A percentile compares a stretch with the other conserved stretches of the same genome.
phyloP scores from a whole-genome alignment of 53 echinoderm and acorn worm genomes.

The Arbacia lixula region DNA sequence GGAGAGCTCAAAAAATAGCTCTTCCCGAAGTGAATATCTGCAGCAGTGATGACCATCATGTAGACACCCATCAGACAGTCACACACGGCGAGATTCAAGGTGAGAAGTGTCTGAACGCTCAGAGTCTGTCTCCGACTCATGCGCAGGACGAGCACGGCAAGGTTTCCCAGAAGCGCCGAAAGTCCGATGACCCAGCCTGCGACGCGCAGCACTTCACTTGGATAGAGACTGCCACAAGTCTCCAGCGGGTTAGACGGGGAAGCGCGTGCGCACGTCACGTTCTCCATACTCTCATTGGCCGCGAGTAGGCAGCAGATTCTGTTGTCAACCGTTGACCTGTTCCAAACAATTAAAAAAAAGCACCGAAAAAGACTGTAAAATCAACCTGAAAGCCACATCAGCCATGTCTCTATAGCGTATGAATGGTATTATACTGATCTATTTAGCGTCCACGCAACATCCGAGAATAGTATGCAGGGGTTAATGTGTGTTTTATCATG shows the following conservation, averaged over 20 bases:
- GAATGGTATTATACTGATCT: background rate
- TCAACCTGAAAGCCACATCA: background rate
- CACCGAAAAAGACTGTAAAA: background rate
- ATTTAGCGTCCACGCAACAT: background rate
- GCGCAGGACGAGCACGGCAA: slow-evolving; percentile 8
- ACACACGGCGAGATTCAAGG: background rate
- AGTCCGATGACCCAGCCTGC: slow-evolving; percentile 50
- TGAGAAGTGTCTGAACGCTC: slow-evolving; percentile 9
- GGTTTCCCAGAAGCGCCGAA: slow-evolving; percentile 42
- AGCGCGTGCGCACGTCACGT: slow-evolving; percentile 8
- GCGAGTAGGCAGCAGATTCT: slow-evolving; percentile 13
- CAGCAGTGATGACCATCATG: slow-evolving; percentile 42
- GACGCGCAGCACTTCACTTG: slow-evolving; percentile 8
- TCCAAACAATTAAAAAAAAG: background rate
- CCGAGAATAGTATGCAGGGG: too few species aligned
- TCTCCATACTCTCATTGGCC: background rate
- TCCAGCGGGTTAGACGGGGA: slow-evolving; percentile 5
- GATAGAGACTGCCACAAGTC: slow-evolving; percentile 32
- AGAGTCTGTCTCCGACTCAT: background rate
- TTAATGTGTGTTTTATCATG: too few species aligned
- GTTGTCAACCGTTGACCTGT: slow-evolving; percentile 25
- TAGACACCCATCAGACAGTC: slow-evolving; percentile 30
- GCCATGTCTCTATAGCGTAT: too few species aligned
- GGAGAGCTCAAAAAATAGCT: slow-evolving; percentile 21
- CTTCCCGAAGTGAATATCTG: slow-evolving; percentile 20